A percentile compares a stretch with the other conserved stretches of the same genome.
Conservation (phyloP, 1,140 invertebrate species). For the Penaeus chinensis region DNA sequence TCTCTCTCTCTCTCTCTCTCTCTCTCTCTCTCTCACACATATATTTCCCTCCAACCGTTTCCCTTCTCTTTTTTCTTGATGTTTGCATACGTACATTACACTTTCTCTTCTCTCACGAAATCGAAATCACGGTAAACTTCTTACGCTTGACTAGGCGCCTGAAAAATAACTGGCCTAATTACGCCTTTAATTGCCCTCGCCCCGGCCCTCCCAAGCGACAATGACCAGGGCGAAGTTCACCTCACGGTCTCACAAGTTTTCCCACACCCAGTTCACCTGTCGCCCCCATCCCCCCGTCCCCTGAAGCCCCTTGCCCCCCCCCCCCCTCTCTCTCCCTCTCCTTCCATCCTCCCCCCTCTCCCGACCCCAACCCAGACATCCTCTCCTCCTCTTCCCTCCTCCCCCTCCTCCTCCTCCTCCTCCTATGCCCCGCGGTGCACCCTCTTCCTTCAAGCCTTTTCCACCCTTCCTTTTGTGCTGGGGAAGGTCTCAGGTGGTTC, state of each 20-base stretch:
- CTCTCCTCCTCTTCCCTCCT: neutral
- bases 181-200: neutral
- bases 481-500: conserved; percentile 44
- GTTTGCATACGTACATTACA: neutral
- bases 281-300: conserved; percentile 7
- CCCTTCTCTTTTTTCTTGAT: neutral
- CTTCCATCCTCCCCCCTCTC: neutral
- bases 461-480: conserved; percentile 51
- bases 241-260: conserved; percentile 35
- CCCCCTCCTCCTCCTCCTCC: neutral
- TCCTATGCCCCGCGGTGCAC: conserved; percentile 44
- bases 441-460: conserved; percentile 60
- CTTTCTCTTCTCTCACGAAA: no score
- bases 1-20: no score
- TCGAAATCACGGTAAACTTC: no score
- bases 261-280: conserved; percentile 61
- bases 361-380: neutral
- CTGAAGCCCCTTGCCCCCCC: no score
- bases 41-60: no score
- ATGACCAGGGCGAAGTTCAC: conserved; percentile 13
- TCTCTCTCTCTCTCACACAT: no score
- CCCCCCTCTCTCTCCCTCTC: conserved; percentile 45
- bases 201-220: neutral
- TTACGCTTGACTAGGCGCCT: no score
- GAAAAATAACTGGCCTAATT: no score